phyloP scores from a whole-genome alignment of 2,113 vertebrate genomes.

The Egretta garzetta region DNA sequence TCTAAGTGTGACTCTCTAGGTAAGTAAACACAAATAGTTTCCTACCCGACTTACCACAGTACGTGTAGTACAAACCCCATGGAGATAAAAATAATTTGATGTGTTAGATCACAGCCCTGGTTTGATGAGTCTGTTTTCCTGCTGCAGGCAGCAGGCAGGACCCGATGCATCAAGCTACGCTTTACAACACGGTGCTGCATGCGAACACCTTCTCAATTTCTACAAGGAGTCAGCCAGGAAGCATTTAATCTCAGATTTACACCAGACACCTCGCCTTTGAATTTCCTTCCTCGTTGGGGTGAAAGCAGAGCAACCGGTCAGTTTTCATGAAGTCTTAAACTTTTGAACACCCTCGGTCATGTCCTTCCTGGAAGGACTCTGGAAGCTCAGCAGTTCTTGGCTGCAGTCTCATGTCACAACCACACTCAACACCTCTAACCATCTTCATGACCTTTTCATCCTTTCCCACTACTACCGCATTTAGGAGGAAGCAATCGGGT shows the following conservation, averaged over 20 bases:
- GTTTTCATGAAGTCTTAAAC: not conserved
- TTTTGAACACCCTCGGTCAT: not conserved
- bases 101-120: not conserved
- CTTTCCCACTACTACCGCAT: not conserved
- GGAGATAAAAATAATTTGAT: fast-evolving
- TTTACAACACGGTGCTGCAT: fast-evolving
- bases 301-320: not conserved
- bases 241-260: fast-evolving
- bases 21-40: fast-evolving
- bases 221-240: not conserved
- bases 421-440: conserved; percentile 14
- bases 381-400: not conserved
- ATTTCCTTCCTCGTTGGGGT: not conserved
- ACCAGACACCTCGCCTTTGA: not conserved
- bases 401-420: not conserved
- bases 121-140: fast-evolving
- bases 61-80: not conserved
- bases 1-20: not conserved
- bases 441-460: not conserved
- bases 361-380: not conserved
- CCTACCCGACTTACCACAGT: not conserved
- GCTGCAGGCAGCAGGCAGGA: not conserved
- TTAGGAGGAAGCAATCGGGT: not conserved
- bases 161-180: not conserved
- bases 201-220: fast-evolving